These are phyloP conservation scores for Callyntrura sp. DNA, from an alignment of 2,888 invertebrate genomes.

Conservation along the genomic window DNA sequence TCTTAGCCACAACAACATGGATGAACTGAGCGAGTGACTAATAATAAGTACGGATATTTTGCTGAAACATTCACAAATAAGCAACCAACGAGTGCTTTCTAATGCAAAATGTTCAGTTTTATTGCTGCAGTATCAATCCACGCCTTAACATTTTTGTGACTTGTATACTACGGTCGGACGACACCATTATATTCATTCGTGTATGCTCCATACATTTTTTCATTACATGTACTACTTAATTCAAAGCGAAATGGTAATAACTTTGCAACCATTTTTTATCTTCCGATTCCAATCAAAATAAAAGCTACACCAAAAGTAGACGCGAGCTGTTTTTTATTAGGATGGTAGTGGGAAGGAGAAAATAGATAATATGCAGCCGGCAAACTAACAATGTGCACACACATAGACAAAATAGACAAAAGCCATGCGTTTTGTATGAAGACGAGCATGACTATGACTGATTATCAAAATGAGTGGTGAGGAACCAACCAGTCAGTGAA, in stretches of 20 bases:
- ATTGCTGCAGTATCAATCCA: neutral
- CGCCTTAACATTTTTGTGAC: conserved; percentile 9
- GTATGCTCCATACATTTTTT: neutral
- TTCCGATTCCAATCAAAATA: conserved; percentile 46
- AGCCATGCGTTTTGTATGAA: conserved; percentile 35
- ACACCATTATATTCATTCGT: neutral
- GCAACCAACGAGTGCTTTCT: conserved; percentile 4
- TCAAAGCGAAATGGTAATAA: neutral
- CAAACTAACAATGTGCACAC: conserved; percentile 26
- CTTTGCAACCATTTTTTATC: neutral
- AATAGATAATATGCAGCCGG: conserved; percentile 24
- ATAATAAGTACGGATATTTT: conserved; percentile 25
- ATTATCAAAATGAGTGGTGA: conserved; percentile 31
- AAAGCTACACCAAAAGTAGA: conserved; percentile 20
- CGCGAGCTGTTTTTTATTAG: neutral
- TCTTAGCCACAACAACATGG: neutral
- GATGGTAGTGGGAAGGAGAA: conserved; percentile 19
- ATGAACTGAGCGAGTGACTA: conserved; percentile 40
- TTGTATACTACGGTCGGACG: neutral
- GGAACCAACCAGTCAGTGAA: conserved; percentile 35
- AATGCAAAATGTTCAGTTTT: too few species aligned
- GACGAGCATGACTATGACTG: conserved; percentile 61
- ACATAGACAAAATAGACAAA: neutral
- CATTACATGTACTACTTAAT: neutral
- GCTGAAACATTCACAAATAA: conserved; percentile 5